Conservation (phyloP, 2,888 invertebrate genomes). For the Oscheius sp. region DNA sequence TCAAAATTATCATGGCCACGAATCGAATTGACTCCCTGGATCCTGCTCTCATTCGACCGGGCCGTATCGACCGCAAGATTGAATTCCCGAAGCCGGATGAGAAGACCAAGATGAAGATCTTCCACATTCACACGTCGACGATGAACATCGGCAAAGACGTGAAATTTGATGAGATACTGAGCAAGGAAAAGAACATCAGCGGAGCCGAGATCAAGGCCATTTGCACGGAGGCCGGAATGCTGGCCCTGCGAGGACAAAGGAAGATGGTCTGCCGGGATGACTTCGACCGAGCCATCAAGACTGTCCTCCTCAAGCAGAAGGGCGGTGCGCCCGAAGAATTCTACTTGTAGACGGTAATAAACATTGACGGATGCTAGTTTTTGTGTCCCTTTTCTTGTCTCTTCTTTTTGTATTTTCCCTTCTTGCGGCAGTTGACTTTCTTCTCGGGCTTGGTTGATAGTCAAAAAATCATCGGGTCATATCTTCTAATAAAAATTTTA, state of each 20-base stretch:
- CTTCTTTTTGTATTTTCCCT: not conserved
- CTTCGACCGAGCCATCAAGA: constrained; percentile 51
- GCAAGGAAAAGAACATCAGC: constrained; percentile 57
- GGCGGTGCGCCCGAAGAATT: constrained; percentile 53
- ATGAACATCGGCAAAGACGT: constrained; percentile 59
- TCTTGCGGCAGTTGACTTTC: too few species aligned
- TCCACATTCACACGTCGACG: constrained; percentile 51
- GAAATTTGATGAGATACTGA: constrained; percentile 54
- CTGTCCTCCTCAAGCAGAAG: constrained; percentile 50
- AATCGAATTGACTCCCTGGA: constrained; percentile 97
- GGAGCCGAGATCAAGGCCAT: constrained; percentile 64
- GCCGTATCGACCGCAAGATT: constrained; percentile 97
- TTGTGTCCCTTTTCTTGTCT: too few species aligned
- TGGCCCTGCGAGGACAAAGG: constrained; percentile 60
- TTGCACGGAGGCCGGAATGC: constrained; percentile 64
- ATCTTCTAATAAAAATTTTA: too few species aligned
- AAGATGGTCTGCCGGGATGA: constrained; percentile 47
- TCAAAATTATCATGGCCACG: constrained; percentile 96
- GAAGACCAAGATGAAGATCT: constrained; percentile 87
- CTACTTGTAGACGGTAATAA: constrained; percentile 39
- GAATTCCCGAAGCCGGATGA: constrained; percentile 95
- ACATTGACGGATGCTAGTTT: constrained; percentile 10
- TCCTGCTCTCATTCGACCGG: constrained; percentile 96
- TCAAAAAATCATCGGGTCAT: too few species aligned
- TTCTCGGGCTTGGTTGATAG: too few species aligned